Evolutionary conservation across 92 coral and sea anemone species (phyloP).

Genomic region (Phenganax marumi): DNA sequence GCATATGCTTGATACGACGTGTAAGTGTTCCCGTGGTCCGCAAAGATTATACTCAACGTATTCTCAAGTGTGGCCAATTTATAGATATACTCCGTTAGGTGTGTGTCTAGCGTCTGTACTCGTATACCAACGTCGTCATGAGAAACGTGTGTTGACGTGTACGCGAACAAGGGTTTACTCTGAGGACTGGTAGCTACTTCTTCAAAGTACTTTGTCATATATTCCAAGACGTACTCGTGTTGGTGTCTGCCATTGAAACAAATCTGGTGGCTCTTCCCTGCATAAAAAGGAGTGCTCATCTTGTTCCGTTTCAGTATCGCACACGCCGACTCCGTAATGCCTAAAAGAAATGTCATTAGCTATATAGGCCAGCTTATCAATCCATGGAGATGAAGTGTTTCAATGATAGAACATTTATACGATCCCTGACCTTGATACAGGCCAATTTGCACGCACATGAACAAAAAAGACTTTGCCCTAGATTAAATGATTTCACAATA

Average conservation of each 20-base stretch:
- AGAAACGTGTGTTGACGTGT: conserved; percentile 67
- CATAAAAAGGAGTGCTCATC: conserved; percentile 59
- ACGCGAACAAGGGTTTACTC: conserved; percentile 65
- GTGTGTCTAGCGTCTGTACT: conserved; percentile 17
- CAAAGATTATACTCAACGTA: conserved; percentile 18
- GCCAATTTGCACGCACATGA: no score
- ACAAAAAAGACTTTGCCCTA: no score
- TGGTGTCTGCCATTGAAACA: conserved; percentile 85
- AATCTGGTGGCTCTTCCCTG: conserved; percentile 64
- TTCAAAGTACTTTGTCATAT: conserved; percentile 54
- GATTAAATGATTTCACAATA: no score
- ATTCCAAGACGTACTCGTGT: conserved; percentile 67
- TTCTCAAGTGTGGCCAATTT: not conserved
- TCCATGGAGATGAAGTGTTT: no score
- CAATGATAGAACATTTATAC: no score
- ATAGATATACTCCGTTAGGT: conserved; percentile 3
- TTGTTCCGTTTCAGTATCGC: conserved; percentile 54
- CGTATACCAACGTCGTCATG: conserved; percentile 62
- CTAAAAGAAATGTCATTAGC: conserved; percentile 43
- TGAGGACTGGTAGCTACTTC: conserved; percentile 47
- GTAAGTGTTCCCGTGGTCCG: conserved; percentile 30
- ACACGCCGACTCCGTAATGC: conserved; percentile 90
- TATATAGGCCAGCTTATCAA: not conserved
- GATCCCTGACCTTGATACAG: no score
- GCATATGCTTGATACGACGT: not conserved